Base-by-base conservation (phyloP, 1,140 invertebrate genomes). In the Galleria mellonella region DNA sequence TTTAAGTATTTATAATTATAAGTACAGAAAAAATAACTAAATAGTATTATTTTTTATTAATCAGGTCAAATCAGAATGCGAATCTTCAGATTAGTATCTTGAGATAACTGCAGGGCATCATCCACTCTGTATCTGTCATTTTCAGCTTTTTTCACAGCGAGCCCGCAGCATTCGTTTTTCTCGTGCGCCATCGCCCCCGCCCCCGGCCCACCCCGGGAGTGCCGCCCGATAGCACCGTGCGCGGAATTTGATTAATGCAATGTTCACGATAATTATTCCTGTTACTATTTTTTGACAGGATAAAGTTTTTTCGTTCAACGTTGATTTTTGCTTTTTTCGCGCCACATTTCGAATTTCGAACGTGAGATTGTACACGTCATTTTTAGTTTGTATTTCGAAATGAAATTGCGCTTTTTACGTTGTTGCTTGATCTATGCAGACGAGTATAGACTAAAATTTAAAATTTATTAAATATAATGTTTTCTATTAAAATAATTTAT, bases 171-270 rank as follows among this genome's bases (percentile, higher is more conserved):
- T 72, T 77, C 76, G 63, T 78, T 73, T 73, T 72, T 67, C 62
- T 58, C 65, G 49, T 59, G 45, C 47, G 17, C 17, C 17, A 6
- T 6, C 17, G 17, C 56, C 53, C 54, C 17, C 6, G 17, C 17
- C 17, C 17, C 17, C 6, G 17, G 6, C 17, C 56, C 43, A 33
- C 27, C 46, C 43, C 38, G 13, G 11, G 32, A 40, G 17, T 30
- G 28, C 11, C 55, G 46, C 52, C 70, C 63, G 65, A 75, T 73
- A 71, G 65, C 62, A 42, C 73, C 68, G 66, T 77, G 74, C 72
- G 62, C 72, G 64, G 79, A 82, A 83, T 83, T 79, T 83, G 79
- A 83, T 83, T 83, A 83, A 83, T 83, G 79, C 81, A 82, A 83
- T 83, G 79, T 78, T 78, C 77, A 60, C 81, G 71, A 82, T 84